Evolutionary conservation across 2,113 vertebrate genomes (phyloP).

Genomic region (Hiodon alosoides): DNA sequence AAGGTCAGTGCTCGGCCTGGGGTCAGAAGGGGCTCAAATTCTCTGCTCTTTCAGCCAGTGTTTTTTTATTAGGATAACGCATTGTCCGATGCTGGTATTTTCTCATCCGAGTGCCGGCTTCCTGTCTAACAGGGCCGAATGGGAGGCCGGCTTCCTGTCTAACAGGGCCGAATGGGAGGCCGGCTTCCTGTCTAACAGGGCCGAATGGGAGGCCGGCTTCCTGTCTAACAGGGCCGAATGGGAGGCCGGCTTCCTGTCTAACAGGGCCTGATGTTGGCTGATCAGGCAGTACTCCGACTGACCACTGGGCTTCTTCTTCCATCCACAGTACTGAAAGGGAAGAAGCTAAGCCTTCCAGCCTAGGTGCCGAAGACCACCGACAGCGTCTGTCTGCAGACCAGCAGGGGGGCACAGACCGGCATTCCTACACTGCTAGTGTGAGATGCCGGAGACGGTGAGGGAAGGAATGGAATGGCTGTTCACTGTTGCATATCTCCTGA

Average conservation of each 20-base stretch:
- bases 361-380: conserved; percentile 70
- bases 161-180: no score
- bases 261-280: no score
- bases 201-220: no score
- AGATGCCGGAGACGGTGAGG: conserved; percentile 78
- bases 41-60: no score
- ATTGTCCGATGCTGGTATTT: no score
- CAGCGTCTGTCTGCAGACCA: conserved; percentile 74
- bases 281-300: background rate
- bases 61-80: background rate
- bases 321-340: conserved; percentile 90
- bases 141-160: no score
- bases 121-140: no score
- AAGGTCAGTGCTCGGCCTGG: conserved; percentile 70
- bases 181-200: no score
- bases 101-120: no score
- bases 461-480: conserved; percentile 67
- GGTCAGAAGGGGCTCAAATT: no score
- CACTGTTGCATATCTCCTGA: conserved; percentile 46
- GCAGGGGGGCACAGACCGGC: conserved; percentile 67
- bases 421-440: conserved; percentile 65
- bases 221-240: no score
- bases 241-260: no score
- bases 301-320: conserved; percentile 8
- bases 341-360: conserved; percentile 98